phyloP scores from a whole-genome alignment of 2,888 invertebrate species.

The Biston stratarius region DNA sequence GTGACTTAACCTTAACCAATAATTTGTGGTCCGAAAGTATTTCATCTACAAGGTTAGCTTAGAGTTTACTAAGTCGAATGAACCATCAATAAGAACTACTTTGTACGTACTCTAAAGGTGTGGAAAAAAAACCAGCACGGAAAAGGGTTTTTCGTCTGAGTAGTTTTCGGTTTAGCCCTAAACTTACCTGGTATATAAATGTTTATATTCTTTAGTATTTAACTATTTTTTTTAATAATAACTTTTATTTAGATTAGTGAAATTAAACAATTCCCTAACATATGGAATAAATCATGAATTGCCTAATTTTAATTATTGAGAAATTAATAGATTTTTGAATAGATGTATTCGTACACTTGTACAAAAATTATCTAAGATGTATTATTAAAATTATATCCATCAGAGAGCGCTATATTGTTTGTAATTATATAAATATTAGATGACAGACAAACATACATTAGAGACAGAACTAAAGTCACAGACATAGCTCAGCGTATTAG shows the following conservation, averaged over 20 bases:
- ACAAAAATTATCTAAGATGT: neutral
- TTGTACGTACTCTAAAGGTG: too few relatives aligned
- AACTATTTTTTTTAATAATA: neutral
- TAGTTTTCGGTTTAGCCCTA: too few relatives aligned
- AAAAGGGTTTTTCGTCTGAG: too few relatives aligned
- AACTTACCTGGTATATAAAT: too few relatives aligned
- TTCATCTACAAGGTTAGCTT: too few relatives aligned
- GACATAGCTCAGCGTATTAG: too few relatives aligned
- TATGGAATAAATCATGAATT: slow-evolving; percentile 51
- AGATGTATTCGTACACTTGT: slow-evolving; percentile 7
- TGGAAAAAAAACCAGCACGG: too few relatives aligned
- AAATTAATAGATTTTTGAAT: slow-evolving; percentile 20
- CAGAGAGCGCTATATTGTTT: neutral
- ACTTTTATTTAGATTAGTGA: neutral
- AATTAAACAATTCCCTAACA: slow-evolving; percentile 20
- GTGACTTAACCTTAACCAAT: too few relatives aligned
- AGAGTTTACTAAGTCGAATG: too few relatives aligned
- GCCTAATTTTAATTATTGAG: slow-evolving; percentile 48
- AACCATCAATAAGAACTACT: too few relatives aligned
- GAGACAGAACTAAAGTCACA: neutral
- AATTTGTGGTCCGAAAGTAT: too few relatives aligned
- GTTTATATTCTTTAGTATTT: neutral
- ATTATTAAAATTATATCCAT: neutral
- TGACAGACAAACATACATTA: too few relatives aligned
- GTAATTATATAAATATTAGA: neutral